Evolutionary conservation across 2,113 vertebrate species (phyloP).

Genomic region (Eurypyga helias): DNA sequence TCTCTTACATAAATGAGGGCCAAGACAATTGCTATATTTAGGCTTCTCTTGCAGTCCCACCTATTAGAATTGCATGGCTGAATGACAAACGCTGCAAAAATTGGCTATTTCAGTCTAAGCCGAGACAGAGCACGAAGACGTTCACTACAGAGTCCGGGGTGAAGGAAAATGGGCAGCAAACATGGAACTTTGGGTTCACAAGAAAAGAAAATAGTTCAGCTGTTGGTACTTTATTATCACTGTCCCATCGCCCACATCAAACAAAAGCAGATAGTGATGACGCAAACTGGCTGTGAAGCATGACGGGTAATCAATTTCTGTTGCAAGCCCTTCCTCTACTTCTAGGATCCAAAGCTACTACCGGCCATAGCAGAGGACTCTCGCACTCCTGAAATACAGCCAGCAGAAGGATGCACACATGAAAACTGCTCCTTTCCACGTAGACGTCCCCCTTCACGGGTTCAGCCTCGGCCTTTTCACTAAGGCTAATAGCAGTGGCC

Average conservation of each 20-base stretch:
- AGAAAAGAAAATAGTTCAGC: background rate
- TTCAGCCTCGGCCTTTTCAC: background rate
- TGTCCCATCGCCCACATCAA: background rate
- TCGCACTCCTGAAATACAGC: background rate
- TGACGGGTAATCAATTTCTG: background rate
- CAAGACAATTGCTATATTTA: background rate
- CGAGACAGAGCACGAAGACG: background rate
- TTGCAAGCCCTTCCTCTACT: background rate
- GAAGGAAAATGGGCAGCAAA: background rate
- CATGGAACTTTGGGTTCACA: background rate
- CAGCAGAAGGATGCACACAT: background rate
- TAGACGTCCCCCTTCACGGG: background rate
- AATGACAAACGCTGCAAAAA: background rate
- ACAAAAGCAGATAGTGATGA: background rate
- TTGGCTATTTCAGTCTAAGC: background rate
- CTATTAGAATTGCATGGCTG: background rate
- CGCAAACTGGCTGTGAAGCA: background rate
- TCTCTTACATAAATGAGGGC: background rate
- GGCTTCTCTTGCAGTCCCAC: background rate
- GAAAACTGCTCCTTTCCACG: background rate
- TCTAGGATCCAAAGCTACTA: background rate
- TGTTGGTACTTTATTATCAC: background rate
- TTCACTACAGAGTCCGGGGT: background rate
- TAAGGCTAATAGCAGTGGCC: fast-evolving
- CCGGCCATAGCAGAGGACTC: background rate